These are phyloP conservation scores for Lypha dubia DNA, from an alignment of 2,888 invertebrate species.

Conservation along the genomic window DNA sequence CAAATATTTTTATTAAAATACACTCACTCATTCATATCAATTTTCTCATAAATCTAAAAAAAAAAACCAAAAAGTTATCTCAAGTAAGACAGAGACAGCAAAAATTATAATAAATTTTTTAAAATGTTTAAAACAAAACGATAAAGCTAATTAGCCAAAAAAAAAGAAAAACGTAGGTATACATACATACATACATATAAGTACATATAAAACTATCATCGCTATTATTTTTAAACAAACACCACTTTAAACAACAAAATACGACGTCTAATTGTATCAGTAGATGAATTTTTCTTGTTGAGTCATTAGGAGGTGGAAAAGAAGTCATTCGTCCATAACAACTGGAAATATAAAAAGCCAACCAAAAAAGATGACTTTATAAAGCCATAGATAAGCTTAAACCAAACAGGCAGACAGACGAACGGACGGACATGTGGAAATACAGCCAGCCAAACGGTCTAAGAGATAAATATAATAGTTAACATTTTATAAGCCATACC, in stretches of 20 bases:
- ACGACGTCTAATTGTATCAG: neutral
- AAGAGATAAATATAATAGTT: constrained; percentile 42
- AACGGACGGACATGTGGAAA: neutral
- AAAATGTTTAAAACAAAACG: constrained; percentile 66
- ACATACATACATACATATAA: neutral
- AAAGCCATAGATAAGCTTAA: constrained; percentile 68
- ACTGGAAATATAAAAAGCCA: constrained; percentile 44
- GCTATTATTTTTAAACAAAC: constrained; percentile 37
- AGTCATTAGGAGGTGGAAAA: constrained; percentile 67
- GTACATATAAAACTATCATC: constrained; percentile 12
- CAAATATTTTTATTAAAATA: neutral
- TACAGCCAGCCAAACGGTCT: constrained; percentile 38
- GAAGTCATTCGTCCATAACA: constrained; percentile 71
- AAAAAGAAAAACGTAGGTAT: constrained; percentile 6
- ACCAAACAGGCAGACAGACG: constrained; percentile 18
- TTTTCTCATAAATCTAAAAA: constrained; percentile 21
- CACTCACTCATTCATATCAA: neutral
- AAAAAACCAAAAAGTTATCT: constrained; percentile 2
- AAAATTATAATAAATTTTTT: constrained; percentile 44
- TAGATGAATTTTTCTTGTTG: constrained; percentile 54
- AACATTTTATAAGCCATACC: constrained; percentile 54
- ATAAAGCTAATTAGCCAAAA: constrained; percentile 73
- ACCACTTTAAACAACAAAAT: constrained; percentile 5
- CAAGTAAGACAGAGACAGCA: constrained; percentile 26
- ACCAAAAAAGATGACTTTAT: constrained; percentile 69